Evolutionary conservation across 1,140 invertebrate species (phyloP), one percentile per base, ranked within the genome.

Genomic region (Tenebrio molitor): DNA sequence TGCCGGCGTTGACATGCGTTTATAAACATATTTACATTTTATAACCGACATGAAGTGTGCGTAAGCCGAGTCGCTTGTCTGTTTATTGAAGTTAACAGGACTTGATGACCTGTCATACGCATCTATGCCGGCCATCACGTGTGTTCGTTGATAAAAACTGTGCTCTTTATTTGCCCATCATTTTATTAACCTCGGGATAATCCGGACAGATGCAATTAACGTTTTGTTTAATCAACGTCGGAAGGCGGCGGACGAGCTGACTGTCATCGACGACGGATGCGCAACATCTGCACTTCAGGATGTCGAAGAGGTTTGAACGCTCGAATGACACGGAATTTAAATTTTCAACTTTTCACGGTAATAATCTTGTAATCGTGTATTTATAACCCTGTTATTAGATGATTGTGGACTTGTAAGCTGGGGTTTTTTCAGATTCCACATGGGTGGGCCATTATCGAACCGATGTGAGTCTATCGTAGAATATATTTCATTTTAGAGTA

Each of bases 11-110:
- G 36, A 66, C 64, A 66, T 21, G n/a, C 15, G 2, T 42, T 66
- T 64, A 65, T 46, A 72, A 21, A 72, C 53, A 64, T 71, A 65
- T 72, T 72, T 72, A 72, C 70, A 72, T 64, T 71, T 66, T 72
- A 64, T 19, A 44, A 21, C 23, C 21, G 64, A 66, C 64, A 23
- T 66, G 64, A 23, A 66, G 64, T 66, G 64, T 66, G 36, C 64
- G 39, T 66, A 66, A 66, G 39, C 58, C 36, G 69, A 62, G 34
- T 62, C 62, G 62, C 23, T 44, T 66, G 64, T 66, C 36, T 34
- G 62, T 72, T 66, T 72, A 72, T 72, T 72, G 66, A 66, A 72
- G 36, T 72, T 66, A 72, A 72, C 70, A 63, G 33, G 62, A 25
- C 62, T 65, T 72, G 70, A 72, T 66, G 62, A 66, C 41, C 70